Percentiles rank a stretch among this genome's conserved stretches.
Conservation (phyloP, 2,888 invertebrate species). For the Callinectes sapidus region DNA sequence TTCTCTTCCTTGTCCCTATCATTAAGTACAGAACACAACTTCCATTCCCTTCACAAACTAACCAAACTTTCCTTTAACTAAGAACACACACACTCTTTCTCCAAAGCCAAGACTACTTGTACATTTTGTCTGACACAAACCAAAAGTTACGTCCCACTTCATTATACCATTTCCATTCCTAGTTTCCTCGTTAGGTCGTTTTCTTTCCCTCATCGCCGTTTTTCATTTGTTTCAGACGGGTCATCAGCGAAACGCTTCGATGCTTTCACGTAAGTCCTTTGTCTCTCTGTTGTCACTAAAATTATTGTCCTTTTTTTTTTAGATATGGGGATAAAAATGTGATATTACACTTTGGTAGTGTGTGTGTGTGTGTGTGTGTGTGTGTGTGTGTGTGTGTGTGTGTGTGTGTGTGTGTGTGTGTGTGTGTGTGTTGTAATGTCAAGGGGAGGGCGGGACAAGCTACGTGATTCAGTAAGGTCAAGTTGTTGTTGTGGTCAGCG, state of each 20-base stretch:
- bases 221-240: slow-evolving; percentile 32
- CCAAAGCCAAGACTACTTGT: background rate
- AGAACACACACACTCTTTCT: background rate
- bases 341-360: background rate
- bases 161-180: background rate
- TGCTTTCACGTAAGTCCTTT: slow-evolving; percentile 50
- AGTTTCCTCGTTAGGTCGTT: background rate
- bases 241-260: slow-evolving; percentile 48
- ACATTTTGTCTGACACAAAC: background rate
- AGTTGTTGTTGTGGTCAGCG: background rate
- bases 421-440: background rate
- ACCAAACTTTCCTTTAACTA: background rate
- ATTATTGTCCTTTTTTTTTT: background rate
- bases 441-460: no score
- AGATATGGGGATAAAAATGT: background rate
- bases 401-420: slow-evolving; percentile 8
- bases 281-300: background rate
- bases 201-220: background rate
- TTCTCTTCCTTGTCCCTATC: background rate
- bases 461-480: background rate
- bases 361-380: slow-evolving; percentile 1
- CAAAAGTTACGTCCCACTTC: background rate
- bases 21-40: background rate
- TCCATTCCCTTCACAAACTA: background rate
- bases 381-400: background rate